phyloP scores from a whole-genome alignment of 35 echinoderm and acorn worm species.

The Heliocidaris erythrogramma region DNA sequence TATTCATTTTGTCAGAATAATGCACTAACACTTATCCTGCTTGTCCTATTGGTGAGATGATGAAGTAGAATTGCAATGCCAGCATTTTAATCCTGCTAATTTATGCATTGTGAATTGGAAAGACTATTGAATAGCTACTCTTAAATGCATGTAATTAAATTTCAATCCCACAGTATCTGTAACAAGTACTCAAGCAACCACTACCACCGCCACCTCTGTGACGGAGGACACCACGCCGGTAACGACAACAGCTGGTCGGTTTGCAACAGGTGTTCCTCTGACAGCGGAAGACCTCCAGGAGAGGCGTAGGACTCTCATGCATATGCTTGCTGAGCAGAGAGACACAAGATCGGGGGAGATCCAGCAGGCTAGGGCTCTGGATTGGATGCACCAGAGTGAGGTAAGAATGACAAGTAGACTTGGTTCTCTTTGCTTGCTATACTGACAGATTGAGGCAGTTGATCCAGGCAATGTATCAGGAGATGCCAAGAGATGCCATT shows the following conservation, averaged over 20 bases:
- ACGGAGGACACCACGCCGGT: slow-evolving; percentile 19
- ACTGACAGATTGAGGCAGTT: not conserved
- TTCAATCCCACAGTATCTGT: slow-evolving; percentile 11
- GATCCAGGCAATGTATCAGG: too few relatives aligned
- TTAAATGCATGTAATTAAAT: not conserved
- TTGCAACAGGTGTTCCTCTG: slow-evolving; percentile 26
- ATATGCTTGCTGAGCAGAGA: slow-evolving; percentile 79
- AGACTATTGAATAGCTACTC: not conserved
- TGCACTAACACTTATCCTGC: not conserved
- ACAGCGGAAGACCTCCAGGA: slow-evolving; percentile 32
- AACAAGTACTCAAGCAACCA: slow-evolving; percentile 25
- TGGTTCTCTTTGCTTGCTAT: not conserved
- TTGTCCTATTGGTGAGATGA: too few relatives aligned
- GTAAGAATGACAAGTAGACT: not conserved
- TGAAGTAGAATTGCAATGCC: not conserved
- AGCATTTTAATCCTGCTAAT: not conserved
- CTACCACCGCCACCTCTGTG: slow-evolving; percentile 41
- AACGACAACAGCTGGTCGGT: slow-evolving; percentile 27
- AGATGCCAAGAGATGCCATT: too few relatives aligned
- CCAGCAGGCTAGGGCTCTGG: slow-evolving; percentile 54
- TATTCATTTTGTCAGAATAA: not conserved
- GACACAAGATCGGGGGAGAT: slow-evolving; percentile 55
- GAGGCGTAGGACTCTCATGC: slow-evolving; percentile 57
- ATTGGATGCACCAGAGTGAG: slow-evolving; percentile 52
- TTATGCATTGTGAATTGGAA: not conserved